A percentile compares a stretch with the other conserved stretches of the same genome.
phyloP scores from a whole-genome alignment of 2,888 invertebrate species.

The Mycogona germanica region DNA sequence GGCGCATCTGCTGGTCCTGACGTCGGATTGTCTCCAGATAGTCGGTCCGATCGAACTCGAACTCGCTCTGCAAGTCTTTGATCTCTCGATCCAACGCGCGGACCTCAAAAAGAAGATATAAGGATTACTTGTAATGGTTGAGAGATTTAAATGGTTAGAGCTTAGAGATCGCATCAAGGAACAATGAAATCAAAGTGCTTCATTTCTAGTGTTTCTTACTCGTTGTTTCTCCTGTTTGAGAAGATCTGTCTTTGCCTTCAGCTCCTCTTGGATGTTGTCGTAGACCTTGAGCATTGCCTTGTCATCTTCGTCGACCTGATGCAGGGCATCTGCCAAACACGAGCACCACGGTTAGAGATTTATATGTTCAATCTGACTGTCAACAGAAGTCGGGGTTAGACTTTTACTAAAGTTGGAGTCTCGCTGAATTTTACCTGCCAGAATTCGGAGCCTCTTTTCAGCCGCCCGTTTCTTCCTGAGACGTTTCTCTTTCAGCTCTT shows the following conservation, averaged over 20 bases:
- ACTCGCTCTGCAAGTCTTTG: slow-evolving; percentile 62
- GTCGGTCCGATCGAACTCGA: slow-evolving; percentile 66
- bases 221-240: slow-evolving; percentile 51
- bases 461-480: slow-evolving; percentile 54
- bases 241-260: slow-evolving; percentile 54
- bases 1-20: slow-evolving; percentile 54
- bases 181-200: not conserved
- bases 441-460: slow-evolving; percentile 46
- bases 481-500: slow-evolving; percentile 53
- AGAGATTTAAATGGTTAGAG: slow-evolving; percentile 4
- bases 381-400: not conserved
- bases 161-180: not conserved
- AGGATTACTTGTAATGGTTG: slow-evolving; percentile 5
- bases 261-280: slow-evolving; percentile 62
- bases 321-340: slow-evolving; percentile 32
- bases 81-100: slow-evolving; percentile 57
- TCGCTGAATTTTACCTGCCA: slow-evolving; percentile 14
- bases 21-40: slow-evolving; percentile 67
- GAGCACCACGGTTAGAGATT: not conserved
- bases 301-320: slow-evolving; percentile 52
- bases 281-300: slow-evolving; percentile 56
- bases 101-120: slow-evolving; percentile 36
- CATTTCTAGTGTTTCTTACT: slow-evolving; percentile 32
- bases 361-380: not conserved
- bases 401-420: not conserved